Conservation (phyloP, 2,113 vertebrate genomes). For the Ariopsis seemanni region DNA sequence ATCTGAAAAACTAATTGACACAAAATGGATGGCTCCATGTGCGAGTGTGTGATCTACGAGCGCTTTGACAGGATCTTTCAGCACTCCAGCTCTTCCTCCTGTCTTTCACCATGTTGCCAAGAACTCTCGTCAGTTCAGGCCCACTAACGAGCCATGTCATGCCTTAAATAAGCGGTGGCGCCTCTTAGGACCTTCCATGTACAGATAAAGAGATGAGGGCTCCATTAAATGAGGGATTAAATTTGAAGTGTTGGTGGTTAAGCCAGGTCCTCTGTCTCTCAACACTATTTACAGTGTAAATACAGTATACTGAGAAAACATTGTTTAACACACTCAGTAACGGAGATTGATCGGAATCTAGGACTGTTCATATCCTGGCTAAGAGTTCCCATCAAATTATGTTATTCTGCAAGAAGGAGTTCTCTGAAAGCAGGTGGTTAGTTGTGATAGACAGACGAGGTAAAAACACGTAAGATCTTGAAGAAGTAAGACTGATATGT, state of each 20-base stretch:
- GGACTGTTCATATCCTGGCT: neutral
- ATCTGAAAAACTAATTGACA: neutral
- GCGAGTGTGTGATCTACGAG: neutral
- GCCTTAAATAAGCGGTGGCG: neutral
- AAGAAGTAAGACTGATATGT: neutral
- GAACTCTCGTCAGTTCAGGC: constrained; percentile 19
- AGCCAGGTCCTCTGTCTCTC: neutral
- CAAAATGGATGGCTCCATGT: constrained; percentile 14
- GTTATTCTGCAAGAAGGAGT: neutral
- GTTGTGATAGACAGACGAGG: neutral
- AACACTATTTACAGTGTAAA: neutral
- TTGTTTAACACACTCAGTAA: neutral
- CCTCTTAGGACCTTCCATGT: neutral
- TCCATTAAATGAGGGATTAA: neutral
- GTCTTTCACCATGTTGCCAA: constrained; percentile 20
- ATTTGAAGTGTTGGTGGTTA: neutral
- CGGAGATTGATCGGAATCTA: neutral
- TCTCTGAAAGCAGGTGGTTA: neutral
- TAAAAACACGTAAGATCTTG: neutral
- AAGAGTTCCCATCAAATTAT: neutral
- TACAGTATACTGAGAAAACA: neutral
- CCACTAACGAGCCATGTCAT: constrained; percentile 16
- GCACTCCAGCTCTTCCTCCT: constrained; percentile 1
- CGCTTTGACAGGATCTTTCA: neutral
- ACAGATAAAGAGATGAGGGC: neutral